Evolutionary conservation across 2,797 vertebrate species (phyloP).

Genomic region (Garrulus glandarius): DNA sequence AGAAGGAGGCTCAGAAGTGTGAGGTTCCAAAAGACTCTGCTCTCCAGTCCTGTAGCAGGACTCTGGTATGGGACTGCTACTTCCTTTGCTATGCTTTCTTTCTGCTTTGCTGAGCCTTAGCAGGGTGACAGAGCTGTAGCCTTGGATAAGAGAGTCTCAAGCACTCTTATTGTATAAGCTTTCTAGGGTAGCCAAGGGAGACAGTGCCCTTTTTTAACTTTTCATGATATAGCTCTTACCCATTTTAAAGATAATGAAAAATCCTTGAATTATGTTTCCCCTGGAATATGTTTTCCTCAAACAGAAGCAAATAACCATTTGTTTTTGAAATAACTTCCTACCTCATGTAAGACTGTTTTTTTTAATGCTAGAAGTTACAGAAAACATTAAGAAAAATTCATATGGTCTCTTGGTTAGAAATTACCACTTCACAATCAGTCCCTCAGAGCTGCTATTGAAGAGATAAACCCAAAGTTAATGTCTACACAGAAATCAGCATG

Average conservation of each 20-base stretch:
- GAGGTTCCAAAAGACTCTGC: not conserved
- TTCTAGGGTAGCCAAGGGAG: not conserved
- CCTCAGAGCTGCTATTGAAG: not conserved
- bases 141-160: not conserved
- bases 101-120: not conserved
- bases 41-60: not conserved
- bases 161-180: not conserved
- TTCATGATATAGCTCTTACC: not conserved
- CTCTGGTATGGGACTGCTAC: not conserved
- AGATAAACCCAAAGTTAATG: not conserved
- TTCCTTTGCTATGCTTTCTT: not conserved
- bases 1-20: not conserved
- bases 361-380: not conserved
- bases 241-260: conserved; percentile 11
- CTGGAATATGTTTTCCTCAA: not conserved
- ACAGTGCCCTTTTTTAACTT: not conserved
- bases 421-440: not conserved
- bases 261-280: not conserved
- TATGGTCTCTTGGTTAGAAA: not conserved
- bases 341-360: not conserved
- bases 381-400: not conserved
- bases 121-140: not conserved
- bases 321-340: not conserved
- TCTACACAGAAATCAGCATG: not conserved
- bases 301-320: not conserved